Conservation (phyloP, 2,797 vertebrate species). For the Coregonus sp. region DNA sequence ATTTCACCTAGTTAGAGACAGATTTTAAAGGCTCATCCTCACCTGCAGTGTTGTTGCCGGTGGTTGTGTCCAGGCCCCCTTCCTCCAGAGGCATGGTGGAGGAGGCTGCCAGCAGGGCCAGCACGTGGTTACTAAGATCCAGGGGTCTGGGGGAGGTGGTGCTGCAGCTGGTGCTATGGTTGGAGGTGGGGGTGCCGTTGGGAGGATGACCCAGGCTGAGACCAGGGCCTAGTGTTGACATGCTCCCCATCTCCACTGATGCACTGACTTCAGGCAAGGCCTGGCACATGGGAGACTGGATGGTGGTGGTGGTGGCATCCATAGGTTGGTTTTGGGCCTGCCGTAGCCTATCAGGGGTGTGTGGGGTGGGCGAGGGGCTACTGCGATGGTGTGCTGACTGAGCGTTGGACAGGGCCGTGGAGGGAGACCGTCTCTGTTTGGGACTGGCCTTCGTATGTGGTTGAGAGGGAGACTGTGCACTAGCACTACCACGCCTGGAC, state of each 20-base stretch:
- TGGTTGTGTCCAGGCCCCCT: constrained; percentile 39
- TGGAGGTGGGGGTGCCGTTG: neutral
- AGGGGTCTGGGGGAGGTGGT: constrained; percentile 67
- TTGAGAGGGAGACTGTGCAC: constrained; percentile 42
- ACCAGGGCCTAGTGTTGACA: constrained; percentile 23
- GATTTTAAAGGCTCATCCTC: constrained; percentile 16
- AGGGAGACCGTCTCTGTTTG: constrained; percentile 51
- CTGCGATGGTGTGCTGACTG: constrained; percentile 46
- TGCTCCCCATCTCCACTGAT: constrained; percentile 30
- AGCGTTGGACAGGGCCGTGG: constrained; percentile 34
- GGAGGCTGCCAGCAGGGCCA: constrained; percentile 70
- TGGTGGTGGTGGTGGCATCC: constrained; percentile 33
- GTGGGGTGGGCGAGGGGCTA: constrained; percentile 30
- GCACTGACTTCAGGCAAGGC: constrained; percentile 32
- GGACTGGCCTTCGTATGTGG: constrained; percentile 46
- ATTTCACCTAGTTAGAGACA: neutral
- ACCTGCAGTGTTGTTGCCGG: constrained; percentile 67
- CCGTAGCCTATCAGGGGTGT: constrained; percentile 39
- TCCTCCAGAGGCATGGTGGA: constrained; percentile 58
- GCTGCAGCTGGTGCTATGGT: constrained; percentile 22
- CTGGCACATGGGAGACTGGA: constrained; percentile 44
- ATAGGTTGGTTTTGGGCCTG: constrained; percentile 34
- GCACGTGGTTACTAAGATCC: constrained; percentile 76
- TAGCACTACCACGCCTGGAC: constrained; percentile 27
- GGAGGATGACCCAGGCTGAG: constrained; percentile 25